These are phyloP conservation scores for Vidua macroura DNA, from an alignment of 2,113 vertebrate genomes.

Conservation along the genomic window DNA sequence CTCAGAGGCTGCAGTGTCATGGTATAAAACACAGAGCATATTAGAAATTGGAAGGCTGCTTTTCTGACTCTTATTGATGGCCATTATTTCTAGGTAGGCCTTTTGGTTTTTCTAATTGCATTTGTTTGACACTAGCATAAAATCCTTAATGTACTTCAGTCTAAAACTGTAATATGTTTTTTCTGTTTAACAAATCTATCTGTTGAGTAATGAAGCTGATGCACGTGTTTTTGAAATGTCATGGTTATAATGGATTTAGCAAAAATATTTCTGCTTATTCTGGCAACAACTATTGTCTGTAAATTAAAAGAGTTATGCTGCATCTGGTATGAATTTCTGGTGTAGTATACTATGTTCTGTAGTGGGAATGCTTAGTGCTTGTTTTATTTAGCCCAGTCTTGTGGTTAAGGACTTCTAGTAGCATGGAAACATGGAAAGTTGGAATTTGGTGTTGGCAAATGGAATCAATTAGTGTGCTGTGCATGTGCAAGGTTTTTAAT, in stretches of 20 bases:
- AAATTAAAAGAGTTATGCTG: neutral
- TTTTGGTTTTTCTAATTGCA: neutral
- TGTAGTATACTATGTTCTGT: neutral
- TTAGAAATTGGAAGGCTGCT: conserved; percentile 30
- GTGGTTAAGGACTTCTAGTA: neutral
- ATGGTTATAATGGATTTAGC: neutral
- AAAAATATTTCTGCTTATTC: neutral
- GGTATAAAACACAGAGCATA: conserved; percentile 33
- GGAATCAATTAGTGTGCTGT: neutral
- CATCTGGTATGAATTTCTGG: neutral
- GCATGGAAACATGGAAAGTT: neutral
- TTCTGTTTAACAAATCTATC: neutral
- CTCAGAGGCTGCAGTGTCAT: conserved; percentile 72
- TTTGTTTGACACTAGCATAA: neutral
- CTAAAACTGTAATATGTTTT: neutral
- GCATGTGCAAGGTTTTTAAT: neutral
- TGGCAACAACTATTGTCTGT: neutral
- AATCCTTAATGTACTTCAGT: neutral
- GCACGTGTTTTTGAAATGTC: neutral
- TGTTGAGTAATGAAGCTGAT: neutral
- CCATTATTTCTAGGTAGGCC: neutral
- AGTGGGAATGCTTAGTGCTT: neutral
- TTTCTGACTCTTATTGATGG: conserved; percentile 23
- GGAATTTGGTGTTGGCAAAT: neutral
- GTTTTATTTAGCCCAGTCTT: neutral